A percentile compares a stretch with the other conserved stretches of the same genome.
phyloP scores from a whole-genome alignment of 2,888 invertebrate species.

The Plebejus argus region DNA sequence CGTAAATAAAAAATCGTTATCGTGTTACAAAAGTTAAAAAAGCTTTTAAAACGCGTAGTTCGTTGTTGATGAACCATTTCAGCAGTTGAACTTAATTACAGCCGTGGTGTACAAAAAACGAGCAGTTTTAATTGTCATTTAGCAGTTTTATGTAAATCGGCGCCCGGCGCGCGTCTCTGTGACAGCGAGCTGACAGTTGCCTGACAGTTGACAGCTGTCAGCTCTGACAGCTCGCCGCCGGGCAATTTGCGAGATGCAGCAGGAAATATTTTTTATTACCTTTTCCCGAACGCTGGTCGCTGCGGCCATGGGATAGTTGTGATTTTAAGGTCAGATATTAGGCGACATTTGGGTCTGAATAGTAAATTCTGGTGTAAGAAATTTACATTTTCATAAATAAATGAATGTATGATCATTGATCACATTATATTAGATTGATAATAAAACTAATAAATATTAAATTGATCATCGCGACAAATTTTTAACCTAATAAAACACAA shows the following conservation, averaged over 20 bases:
- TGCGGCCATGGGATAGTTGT: not conserved
- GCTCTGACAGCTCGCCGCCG: constrained; percentile 50
- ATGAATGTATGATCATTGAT: too few relatives aligned
- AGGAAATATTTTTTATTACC: constrained; percentile 37
- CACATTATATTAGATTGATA: too few relatives aligned
- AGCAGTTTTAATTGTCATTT: constrained; percentile 50
- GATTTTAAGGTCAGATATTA: not conserved
- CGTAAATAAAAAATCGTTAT: not conserved
- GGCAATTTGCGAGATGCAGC: constrained; percentile 53
- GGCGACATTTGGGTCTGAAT: not conserved
- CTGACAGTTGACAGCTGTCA: constrained; percentile 64
- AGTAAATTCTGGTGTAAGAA: too few relatives aligned
- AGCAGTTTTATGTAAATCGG: constrained; percentile 50
- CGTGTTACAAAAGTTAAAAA: not conserved
- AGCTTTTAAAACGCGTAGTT: not conserved
- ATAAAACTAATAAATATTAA: too few relatives aligned
- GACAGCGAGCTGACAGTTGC: constrained; percentile 62
- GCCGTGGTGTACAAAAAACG: constrained; percentile 39
- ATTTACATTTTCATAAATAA: too few relatives aligned
- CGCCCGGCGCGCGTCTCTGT: constrained; percentile 55
- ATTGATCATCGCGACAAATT: too few relatives aligned
- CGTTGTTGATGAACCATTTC: constrained; percentile 11
- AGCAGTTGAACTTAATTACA: constrained; percentile 37
- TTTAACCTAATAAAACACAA: too few relatives aligned
- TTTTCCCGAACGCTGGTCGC: not conserved